Percentiles rank a stretch among this genome's conserved stretches.
Conservation (phyloP, 2,113 vertebrate species). For the Macrotis lagotis region DNA sequence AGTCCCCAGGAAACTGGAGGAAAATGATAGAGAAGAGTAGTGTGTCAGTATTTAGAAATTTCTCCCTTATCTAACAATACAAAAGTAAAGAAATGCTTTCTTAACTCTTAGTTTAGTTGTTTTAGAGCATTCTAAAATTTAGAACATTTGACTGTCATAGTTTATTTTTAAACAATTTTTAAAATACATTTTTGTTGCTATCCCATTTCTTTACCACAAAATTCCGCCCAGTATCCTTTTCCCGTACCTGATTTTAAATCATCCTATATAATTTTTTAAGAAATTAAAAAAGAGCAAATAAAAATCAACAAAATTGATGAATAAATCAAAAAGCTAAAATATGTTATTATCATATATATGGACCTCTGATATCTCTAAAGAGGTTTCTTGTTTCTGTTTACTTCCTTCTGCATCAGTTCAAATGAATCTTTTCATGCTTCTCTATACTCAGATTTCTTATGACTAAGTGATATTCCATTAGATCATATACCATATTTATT, state of each 20-base stretch:
- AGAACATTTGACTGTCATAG: background rate
- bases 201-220: background rate
- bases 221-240: background rate
- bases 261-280: background rate
- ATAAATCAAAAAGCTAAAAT: background rate
- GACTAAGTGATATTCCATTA: background rate
- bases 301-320: background rate
- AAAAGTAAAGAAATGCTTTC: slow-evolving; percentile 24
- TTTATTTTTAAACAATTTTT: slow-evolving; percentile 43
- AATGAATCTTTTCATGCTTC: background rate
- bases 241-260: too few species aligned
- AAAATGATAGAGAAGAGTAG: background rate
- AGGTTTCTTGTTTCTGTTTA: background rate
- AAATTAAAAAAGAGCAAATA: background rate
- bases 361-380: background rate
- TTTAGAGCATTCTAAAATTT: slow-evolving; percentile 16
- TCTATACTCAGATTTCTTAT: background rate
- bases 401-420: background rate
- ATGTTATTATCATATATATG: background rate
- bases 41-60: slow-evolving; percentile 8
- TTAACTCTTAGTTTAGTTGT: slow-evolving; percentile 7
- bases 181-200: background rate
- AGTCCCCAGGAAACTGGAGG: slow-evolving; percentile 41
- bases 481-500: background rate
- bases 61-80: slow-evolving; percentile 34